These are phyloP conservation scores for Choristoneura rosaceana DNA, from an alignment of 2,888 invertebrate genomes.

Conservation along the genomic window DNA sequence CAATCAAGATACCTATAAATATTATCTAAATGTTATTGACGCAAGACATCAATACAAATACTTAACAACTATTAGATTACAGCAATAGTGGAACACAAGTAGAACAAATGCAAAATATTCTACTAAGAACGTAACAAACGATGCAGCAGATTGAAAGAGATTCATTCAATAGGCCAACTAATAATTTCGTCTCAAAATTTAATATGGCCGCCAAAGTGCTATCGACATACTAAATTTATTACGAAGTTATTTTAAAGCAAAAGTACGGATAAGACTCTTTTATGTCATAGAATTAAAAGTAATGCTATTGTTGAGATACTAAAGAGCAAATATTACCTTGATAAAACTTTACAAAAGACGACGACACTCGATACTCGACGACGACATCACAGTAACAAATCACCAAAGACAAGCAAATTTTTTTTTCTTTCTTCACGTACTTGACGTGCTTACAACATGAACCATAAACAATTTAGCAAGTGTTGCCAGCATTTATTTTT, in stretches of 20 bases:
- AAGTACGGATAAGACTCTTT: constrained; percentile 6
- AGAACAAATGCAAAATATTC: constrained; percentile 4
- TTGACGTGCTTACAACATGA: constrained; percentile 24
- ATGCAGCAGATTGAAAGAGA: constrained; percentile 32
- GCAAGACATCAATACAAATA: constrained; percentile 38
- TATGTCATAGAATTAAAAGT: constrained; percentile 1
- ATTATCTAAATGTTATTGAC: constrained; percentile 40
- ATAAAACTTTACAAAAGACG: constrained; percentile 83
- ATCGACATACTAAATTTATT: constrained; percentile 30
- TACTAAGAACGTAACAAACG: constrained; percentile 8
- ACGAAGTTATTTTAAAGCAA: constrained; percentile 45
- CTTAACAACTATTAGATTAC: constrained; percentile 47
- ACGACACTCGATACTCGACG: constrained; percentile 81
- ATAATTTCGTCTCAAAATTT: constrained; percentile 64
- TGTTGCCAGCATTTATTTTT: neutral
- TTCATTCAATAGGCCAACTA: constrained; percentile 47
- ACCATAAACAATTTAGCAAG: constrained; percentile 25
- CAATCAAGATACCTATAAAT: constrained; percentile 60
- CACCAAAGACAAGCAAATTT: constrained; percentile 48
- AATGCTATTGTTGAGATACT: constrained; percentile 25
- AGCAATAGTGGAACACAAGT: neutral
- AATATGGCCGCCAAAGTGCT: constrained; percentile 76
- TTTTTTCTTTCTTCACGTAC: neutral
- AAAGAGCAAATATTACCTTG: constrained; percentile 69
- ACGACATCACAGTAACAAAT: constrained; percentile 76